These are phyloP conservation scores for Dasyurus viverrinus DNA, from an alignment of 2,113 vertebrate genomes.

Conservation along the genomic window DNA sequence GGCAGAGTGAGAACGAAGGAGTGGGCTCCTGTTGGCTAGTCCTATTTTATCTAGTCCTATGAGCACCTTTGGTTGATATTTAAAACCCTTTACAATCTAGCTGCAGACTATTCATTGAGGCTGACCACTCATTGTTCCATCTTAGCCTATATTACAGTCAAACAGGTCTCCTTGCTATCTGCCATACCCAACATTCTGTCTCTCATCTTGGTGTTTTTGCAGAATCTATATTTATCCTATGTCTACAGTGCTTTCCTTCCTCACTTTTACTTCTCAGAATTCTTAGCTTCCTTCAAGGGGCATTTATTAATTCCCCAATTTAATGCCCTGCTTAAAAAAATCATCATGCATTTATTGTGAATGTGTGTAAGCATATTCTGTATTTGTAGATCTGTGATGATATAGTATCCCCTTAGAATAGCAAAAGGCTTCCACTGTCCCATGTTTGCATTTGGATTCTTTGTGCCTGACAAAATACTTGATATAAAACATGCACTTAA, in stretches of 20 bases:
- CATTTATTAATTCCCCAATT: background rate
- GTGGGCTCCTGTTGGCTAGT: background rate
- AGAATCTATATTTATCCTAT: background rate
- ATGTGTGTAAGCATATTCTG: background rate
- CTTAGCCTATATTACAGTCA: background rate
- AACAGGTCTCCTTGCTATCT: background rate
- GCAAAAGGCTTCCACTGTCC: background rate
- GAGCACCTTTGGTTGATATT: background rate
- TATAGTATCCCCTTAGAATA: background rate
- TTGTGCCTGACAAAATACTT: background rate
- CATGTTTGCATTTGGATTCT: background rate
- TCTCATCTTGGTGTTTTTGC: background rate
- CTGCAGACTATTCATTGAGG: background rate
- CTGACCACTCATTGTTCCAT: background rate
- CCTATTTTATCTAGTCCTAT: background rate
- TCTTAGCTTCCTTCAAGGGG: background rate
- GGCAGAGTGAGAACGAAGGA: background rate
- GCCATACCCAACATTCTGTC: background rate
- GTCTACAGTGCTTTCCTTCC: background rate
- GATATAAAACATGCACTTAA: background rate
- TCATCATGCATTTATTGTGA: background rate
- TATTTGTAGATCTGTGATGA: background rate
- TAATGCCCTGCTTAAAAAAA: background rate
- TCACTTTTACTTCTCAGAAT: background rate
- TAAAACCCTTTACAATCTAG: background rate